Evolutionary conservation across 2,797 vertebrate species (phyloP), one percentile per base, ranked within the genome.

Genomic region (Simalia tracyae): DNA sequence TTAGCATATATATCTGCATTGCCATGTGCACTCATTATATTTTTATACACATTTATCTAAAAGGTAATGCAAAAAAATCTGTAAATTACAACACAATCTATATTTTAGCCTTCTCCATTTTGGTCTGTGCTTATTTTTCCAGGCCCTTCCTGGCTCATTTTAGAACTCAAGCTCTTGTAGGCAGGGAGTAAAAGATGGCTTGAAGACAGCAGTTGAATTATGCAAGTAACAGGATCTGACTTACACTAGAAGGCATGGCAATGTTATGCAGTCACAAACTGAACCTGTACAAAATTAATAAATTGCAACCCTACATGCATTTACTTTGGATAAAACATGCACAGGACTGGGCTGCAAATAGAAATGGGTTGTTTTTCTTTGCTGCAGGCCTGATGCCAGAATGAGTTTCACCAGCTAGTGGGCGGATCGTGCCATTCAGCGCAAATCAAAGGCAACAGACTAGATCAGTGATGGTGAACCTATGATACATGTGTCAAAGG

Each of bases 201-300:
- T 26, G 6, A 61, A 87, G 36, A 87, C 11, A 57, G 91, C 4
- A 91, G 94, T 72, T 86, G 63, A 90, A 72, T 91, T 31, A 86
- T 81, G 54, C 94, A 86, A 63, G 36, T 2, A 88, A 87, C 11
- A 15, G 59, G 2, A 59, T 61, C 22, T 84, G 92, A 92, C n/a
- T 76, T 94, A 94, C 72, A 93, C 92, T 90, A 94, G 95, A 94
- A 63, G 87, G 84, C 93, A 89, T 88, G 92, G 93, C 89, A 76
- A 92, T 90, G 95, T 19, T 84, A 90, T 86, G 0, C 0, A 87
- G 89, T 94, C 2, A 0, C 68, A 89, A 42, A 88, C 95, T 88
- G 88, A 86, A 94, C 93, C 19, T 36, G 54, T 63, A 85, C 11
- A 81, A 89, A 42, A 89, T 22, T 7, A 50, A 36, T 5, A 86